Evolutionary conservation across 2,888 invertebrate species (phyloP).

Genomic region (Nomada goodeniana): DNA sequence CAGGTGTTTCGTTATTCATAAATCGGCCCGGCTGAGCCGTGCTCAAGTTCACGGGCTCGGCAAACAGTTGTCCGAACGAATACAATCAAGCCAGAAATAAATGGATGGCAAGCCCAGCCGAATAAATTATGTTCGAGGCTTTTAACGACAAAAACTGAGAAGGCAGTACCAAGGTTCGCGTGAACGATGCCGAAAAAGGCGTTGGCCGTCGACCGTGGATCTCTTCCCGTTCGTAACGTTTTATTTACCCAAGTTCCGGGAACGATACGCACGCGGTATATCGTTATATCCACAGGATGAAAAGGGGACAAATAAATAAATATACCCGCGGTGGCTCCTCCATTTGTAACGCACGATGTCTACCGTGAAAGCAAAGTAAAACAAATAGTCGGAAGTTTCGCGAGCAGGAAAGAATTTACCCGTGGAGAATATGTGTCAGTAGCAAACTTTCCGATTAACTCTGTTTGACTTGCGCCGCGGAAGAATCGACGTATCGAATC

Average conservation of each 20-base stretch:
- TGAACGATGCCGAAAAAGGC: background rate
- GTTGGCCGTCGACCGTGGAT: background rate
- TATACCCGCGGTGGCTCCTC: slow-evolving; percentile 45
- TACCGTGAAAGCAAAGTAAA: slow-evolving; percentile 70
- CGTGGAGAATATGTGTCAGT: slow-evolving; percentile 69
- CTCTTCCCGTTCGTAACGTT: background rate
- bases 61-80: slow-evolving; percentile 24
- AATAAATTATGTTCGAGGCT: slow-evolving; percentile 11
- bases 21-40: slow-evolving; percentile 27
- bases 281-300: slow-evolving; percentile 8
- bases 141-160: background rate
- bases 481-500: slow-evolving; percentile 71
- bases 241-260: slow-evolving; percentile 40
- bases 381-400: slow-evolving; percentile 69
- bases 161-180: background rate
- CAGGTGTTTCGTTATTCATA: slow-evolving; percentile 57
- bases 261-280: slow-evolving; percentile 6
- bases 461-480: slow-evolving; percentile 69
- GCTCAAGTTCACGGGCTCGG: slow-evolving; percentile 27
- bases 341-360: slow-evolving; percentile 53
- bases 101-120: slow-evolving; percentile 18
- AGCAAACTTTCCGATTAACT: slow-evolving; percentile 68
- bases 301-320: slow-evolving; percentile 46
- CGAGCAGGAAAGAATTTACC: slow-evolving; percentile 64
- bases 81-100: slow-evolving; percentile 40